Evolutionary conservation across 2,113 vertebrate genomes (phyloP).

Genomic region (Bolborhynchus lineola): DNA sequence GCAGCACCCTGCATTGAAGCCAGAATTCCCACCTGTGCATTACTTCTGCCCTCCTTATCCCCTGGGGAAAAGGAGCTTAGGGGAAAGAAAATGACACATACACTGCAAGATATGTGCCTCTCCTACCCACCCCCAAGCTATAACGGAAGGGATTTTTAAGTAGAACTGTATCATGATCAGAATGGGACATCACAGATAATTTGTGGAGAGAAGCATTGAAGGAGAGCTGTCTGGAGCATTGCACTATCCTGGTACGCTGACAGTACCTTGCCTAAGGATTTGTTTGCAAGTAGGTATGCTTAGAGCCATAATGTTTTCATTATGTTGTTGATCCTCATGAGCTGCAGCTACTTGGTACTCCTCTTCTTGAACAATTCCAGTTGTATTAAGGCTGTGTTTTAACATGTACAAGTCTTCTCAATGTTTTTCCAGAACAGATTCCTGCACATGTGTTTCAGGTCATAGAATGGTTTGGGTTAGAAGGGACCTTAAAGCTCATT

Average conservation of each 20-base stretch:
- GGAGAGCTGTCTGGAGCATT: background rate
- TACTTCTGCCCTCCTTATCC: background rate
- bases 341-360: background rate
- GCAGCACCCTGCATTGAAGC: accelerated
- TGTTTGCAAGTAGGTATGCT: accelerated
- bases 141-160: background rate
- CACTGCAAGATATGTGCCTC: background rate
- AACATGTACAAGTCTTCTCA: background rate
- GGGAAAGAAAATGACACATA: background rate
- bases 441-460: background rate
- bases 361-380: background rate
- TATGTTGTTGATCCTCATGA: background rate
- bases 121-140: accelerated
- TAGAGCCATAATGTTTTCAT: background rate
- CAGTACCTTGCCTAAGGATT: too few species aligned
- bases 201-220: background rate
- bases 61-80: background rate
- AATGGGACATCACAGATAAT: accelerated
- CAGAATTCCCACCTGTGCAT: background rate
- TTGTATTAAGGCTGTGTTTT: background rate
- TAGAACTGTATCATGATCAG: background rate
- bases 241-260: accelerated
- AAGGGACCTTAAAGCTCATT: background rate
- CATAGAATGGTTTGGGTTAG: background rate
- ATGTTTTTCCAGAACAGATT: background rate